phyloP scores from a whole-genome alignment of 2,113 vertebrate species.

The Dermatemys mawii region DNA sequence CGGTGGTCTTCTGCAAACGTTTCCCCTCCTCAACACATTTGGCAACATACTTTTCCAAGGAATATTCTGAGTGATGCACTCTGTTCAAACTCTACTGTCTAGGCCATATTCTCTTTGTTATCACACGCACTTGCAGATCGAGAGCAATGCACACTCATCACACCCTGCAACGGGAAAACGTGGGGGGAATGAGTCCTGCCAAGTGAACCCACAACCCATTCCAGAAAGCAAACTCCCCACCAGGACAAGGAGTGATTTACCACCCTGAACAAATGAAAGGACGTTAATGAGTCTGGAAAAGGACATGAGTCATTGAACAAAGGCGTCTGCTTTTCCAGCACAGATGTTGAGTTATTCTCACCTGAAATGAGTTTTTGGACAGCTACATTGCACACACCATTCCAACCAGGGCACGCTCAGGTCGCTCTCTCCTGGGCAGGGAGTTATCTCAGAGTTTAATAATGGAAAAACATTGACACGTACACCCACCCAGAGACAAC shows the following conservation, averaged over 20 bases:
- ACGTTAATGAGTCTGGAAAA: background rate
- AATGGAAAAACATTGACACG: background rate
- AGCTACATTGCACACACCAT: background rate
- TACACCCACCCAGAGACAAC: background rate
- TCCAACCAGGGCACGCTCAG: background rate
- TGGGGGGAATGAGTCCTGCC: rapidly evolving
- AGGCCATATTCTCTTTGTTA: background rate
- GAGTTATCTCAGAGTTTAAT: conserved; percentile 31
- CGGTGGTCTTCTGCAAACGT: background rate
- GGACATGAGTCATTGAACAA: background rate
- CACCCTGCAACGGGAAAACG: background rate
- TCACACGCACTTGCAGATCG: background rate
- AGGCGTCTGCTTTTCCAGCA: background rate
- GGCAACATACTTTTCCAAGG: background rate
- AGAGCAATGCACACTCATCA: background rate
- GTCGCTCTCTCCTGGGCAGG: background rate
- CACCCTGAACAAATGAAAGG: background rate
- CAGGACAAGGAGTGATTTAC: background rate
- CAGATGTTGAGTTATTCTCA: conserved; percentile 1
- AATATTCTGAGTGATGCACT: background rate
- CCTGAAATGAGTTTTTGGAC: conserved; percentile 48
- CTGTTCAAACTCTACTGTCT: background rate
- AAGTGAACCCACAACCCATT: background rate
- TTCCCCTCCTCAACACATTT: background rate
- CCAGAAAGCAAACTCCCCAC: background rate